Percentiles rank a stretch among this genome's conserved stretches.
Evolutionary conservation across 2,797 vertebrate genomes (phyloP).

Genomic region (Sarcoramphus papa): DNA sequence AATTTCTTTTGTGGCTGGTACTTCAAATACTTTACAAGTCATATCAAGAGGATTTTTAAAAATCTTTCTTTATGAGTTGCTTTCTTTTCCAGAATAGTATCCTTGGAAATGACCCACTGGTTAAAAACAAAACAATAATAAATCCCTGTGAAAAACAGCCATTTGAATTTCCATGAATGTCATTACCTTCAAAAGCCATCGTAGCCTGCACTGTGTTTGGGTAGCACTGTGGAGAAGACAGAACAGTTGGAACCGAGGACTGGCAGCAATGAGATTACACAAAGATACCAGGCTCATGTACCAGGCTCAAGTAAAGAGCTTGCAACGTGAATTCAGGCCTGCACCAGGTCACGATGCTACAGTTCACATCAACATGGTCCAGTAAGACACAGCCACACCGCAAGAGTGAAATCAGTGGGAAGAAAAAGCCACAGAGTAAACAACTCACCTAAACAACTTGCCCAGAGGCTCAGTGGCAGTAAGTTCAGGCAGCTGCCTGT

Average conservation of each 20-base stretch:
- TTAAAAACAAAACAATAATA: conserved; percentile 33
- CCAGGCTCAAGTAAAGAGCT: neutral
- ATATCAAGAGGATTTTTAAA: conserved; percentile 11
- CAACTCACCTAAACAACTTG: neutral
- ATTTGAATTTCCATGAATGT: neutral
- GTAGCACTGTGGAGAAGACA: neutral
- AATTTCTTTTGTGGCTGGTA: conserved; percentile 4
- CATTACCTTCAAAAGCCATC: neutral
- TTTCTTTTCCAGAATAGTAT: conserved; percentile 50
- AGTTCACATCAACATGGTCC: neutral
- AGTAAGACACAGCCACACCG: accelerated
- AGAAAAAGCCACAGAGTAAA: neutral
- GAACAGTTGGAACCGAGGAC: neutral
- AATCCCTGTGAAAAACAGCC: conserved; percentile 10
- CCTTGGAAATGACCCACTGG: conserved; percentile 58
- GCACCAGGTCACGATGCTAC: neutral
- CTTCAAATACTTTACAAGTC: conserved; percentile 31
- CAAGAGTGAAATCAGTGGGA: neutral
- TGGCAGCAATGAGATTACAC: neutral
- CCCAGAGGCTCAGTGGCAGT: neutral
- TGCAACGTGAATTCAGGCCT: neutral
- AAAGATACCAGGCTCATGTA: neutral
- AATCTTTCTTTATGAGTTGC: conserved; percentile 30
- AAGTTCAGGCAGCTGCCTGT: neutral
- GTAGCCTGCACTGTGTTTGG: neutral